These are phyloP conservation scores for Pachycephala philippinensis DNA, from an alignment of 2,113 vertebrate species.

Conservation along the genomic window DNA sequence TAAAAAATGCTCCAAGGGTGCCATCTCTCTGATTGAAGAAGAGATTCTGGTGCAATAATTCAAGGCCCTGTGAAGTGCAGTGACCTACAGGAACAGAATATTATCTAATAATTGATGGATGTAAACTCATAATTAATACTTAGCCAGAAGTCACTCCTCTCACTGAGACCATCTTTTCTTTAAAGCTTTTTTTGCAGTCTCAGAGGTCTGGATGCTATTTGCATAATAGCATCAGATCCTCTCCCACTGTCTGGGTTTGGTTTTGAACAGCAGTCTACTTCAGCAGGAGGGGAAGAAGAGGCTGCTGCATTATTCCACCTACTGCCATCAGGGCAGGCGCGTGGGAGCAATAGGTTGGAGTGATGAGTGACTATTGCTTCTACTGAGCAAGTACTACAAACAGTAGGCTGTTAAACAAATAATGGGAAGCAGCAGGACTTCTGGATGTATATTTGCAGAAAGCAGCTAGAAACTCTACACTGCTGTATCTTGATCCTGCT, in stretches of 20 bases:
- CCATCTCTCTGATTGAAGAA: not conserved
- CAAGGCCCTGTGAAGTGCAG: not conserved
- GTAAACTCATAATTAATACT: not conserved
- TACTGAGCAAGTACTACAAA: not conserved
- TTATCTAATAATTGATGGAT: not conserved
- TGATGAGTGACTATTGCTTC: not conserved
- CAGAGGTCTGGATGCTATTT: not conserved
- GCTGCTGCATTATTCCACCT: not conserved
- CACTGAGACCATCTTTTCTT: not conserved
- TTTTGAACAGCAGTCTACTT: not conserved
- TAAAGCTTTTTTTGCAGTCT: not conserved
- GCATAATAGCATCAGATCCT: not conserved
- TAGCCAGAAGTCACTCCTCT: not conserved
- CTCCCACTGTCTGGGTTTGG: not conserved
- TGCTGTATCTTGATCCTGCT: not conserved
- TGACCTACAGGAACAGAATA: not conserved
- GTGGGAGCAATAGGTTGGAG: not conserved
- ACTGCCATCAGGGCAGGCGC: not conserved
- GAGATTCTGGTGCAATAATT: not conserved
- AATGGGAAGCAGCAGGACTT: not conserved
- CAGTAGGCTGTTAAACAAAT: not conserved
- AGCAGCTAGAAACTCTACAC: not conserved
- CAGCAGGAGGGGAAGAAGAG: not conserved
- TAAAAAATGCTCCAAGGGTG: not conserved
- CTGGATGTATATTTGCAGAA: not conserved